Evolutionary conservation across 2,113 vertebrate genomes (phyloP), one percentile per base, ranked within the genome.

Genomic region (Clinocottus analis): DNA sequence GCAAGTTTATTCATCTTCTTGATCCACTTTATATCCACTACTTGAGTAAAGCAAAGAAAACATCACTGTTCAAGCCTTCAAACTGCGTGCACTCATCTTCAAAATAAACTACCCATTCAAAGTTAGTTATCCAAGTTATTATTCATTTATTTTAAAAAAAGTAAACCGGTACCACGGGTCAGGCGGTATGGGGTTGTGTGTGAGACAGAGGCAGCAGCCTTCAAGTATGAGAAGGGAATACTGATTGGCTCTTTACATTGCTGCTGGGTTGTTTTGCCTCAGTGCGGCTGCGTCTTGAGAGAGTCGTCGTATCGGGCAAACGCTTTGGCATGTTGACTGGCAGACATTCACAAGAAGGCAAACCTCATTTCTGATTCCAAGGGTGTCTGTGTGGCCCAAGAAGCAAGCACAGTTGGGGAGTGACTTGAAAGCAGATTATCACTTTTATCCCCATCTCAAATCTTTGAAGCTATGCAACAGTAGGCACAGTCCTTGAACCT

Each of bases 351-450:
- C 72, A 45, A 64, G 80, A 86, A 84, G 78, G 72, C 64, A 77
- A 39, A 12, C 58, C 82, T 81, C 41, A 77, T 89, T 79, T 85
- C 31, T 70, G 39, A 92, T 93, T 90, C 87, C 41, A 17, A 21
- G 10, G 59, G 61, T 55, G 71, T 90, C 85, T 70, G 75, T 83
- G 79, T 85, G 86, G 90, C 73, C 82, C 12, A 35, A 84, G 85
- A 85, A 90, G 86, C 80, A 53, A 84, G 80, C 76, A 64, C 79
- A 72, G 71, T 75, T 70, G 56, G 60, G 21, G 65, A 89, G 81
- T 88, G 82, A 91, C 89, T 91, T 59, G 76, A 90, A 91, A 93
- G 83, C 88, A 91, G 79, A 94, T 92, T 78, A 93, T 85, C 75
- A 75, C 88, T 89, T 90, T 91, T 84, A 85, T 72, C 75, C 77